Conservation (phyloP, 2,113 vertebrate species). For the Myocastor coypus region DNA sequence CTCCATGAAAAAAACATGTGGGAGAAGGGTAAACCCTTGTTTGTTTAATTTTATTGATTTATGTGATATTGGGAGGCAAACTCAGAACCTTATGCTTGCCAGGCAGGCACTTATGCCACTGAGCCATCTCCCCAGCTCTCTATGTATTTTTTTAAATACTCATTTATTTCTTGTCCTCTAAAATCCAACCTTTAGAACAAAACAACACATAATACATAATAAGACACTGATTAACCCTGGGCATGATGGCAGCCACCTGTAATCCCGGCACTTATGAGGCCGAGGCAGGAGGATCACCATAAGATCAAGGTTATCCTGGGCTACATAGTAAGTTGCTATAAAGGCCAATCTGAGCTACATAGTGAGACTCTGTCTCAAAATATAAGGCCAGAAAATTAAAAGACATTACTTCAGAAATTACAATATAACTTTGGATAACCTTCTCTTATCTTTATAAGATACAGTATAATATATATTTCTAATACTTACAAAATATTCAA, state of each 20-base stretch:
- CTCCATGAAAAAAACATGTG: not conserved
- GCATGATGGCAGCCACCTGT: not conserved
- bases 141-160: not conserved
- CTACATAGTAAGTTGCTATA: not conserved
- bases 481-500: not conserved
- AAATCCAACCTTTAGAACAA: constrained; percentile 54
- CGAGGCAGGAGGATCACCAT: not conserved
- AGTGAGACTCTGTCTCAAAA: not conserved
- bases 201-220: constrained; percentile 23
- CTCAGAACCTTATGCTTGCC: no score
- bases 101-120: no score
- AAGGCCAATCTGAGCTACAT: not conserved
- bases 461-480: not conserved
- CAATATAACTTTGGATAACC: constrained; percentile 9
- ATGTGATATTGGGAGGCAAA: no score
- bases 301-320: not conserved
- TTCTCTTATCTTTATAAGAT: not conserved
- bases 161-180: constrained; percentile 31
- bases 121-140: no score
- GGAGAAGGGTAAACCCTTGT: not conserved
- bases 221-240: not conserved
- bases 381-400: constrained; percentile 21
- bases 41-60: not conserved
- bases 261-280: not conserved
- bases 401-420: constrained; percentile 43